These are phyloP conservation scores for Motacilla alba DNA, from an alignment of 2,113 vertebrate genomes.

Conservation along the genomic window DNA sequence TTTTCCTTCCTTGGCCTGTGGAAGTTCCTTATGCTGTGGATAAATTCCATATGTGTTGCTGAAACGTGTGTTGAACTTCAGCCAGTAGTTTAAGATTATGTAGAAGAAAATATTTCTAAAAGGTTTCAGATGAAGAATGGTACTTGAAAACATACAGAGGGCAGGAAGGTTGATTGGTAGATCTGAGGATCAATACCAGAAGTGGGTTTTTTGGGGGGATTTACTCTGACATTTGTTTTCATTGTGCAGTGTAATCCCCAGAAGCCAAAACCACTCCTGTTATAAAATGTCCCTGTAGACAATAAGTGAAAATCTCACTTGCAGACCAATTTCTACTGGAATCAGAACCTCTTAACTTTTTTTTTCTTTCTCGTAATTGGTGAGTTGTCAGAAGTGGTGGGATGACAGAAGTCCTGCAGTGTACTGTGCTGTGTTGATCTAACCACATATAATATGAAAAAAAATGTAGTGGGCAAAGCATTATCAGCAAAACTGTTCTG, in stretches of 20 bases:
- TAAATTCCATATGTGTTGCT: conserved; percentile 60
- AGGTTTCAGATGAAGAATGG: conserved; percentile 59
- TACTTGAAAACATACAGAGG: conserved; percentile 31
- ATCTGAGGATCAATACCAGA: conserved; percentile 51
- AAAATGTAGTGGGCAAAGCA: neutral
- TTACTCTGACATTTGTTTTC: conserved; percentile 66
- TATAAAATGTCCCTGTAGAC: conserved; percentile 22
- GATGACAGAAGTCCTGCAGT: neutral
- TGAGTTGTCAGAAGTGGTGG: conserved; percentile 1
- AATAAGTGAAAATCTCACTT: conserved; percentile 43
- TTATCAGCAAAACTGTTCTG: neutral
- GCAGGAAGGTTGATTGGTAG: conserved; percentile 14
- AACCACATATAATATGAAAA: neutral
- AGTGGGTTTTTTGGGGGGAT: conserved; percentile 45
- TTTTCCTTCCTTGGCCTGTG: conserved; percentile 44
- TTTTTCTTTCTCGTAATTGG: conserved; percentile 18
- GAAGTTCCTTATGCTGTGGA: conserved; percentile 29
- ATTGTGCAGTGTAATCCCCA: conserved; percentile 53
- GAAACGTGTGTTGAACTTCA: conserved; percentile 49
- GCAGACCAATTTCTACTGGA: conserved; percentile 44
- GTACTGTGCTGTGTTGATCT: neutral
- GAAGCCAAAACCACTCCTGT: conserved; percentile 30
- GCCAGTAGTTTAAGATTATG: conserved; percentile 53
- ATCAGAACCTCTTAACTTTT: neutral
- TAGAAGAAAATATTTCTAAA: conserved; percentile 50